Evolutionary conservation across 2,797 vertebrate species (phyloP), one percentile per base, ranked within the genome.

Genomic region (Gambelia wislizenii): DNA sequence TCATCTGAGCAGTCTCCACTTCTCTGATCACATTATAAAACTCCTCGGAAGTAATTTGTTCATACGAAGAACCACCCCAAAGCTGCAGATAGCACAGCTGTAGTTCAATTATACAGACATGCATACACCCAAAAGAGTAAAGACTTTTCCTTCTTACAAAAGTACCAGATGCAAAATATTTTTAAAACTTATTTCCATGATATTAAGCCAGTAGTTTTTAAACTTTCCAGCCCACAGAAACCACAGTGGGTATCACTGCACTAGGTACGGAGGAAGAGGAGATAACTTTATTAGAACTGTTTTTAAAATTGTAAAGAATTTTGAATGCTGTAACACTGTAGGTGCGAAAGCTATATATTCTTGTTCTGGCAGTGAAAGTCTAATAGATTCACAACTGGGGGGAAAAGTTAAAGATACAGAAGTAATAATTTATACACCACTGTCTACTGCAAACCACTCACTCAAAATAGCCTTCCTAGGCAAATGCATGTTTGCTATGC

Each of bases 401-500:
- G 47, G 10, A 39, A 30, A 39, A 64, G 33, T 61, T 39, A 88
- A 59, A 81, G 36, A 75, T 75, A 87, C 25, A 36, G 33, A 75
- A 75, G 42, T 39, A 54, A 70, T 42, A 82, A 87, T 87, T 87
- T 74, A 72, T n/a, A 87, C 69, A 74, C 74, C 52, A 75, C n/a
- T 61, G 30, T 83, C 87, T 83, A 64, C 2, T 72, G 36, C 80
- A 72, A 88, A 61, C 33, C 64, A 18, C 52, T 85, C 36, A 25
- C 33, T 80, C 42, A 49, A 49, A n/a, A 47, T 27, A 75, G 4
- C n/a, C 30, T 10, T 87, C 69, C 70, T 75, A 83, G 18, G 74
- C 36, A 36, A n/a, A 82, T 74, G 44, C 49, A 54, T 74, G 7
- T 42, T 7, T 59, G 5, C 16, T 22, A 27, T 14, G 70, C 9